These are phyloP conservation scores for Coenonympha glycerion DNA, from an alignment of 2,888 invertebrate genomes.

Conservation along the genomic window DNA sequence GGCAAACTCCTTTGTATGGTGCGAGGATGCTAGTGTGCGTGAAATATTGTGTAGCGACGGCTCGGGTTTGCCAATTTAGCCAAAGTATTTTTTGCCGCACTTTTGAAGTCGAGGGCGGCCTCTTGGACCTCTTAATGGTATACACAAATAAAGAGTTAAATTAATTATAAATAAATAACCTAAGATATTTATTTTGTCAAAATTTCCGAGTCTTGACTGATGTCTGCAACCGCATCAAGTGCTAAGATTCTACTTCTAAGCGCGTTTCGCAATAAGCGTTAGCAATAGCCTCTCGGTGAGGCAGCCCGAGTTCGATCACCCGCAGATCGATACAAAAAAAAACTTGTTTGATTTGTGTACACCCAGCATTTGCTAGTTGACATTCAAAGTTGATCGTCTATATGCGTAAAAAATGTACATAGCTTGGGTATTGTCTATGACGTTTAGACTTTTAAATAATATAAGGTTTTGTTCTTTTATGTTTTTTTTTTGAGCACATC, in stretches of 20 bases:
- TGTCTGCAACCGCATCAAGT: conserved; percentile 31
- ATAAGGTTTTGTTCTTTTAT: no score
- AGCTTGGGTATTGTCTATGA: conserved; percentile 9
- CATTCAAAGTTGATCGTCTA: conserved; percentile 23
- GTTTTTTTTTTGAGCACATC: no score
- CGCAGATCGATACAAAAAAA: conserved; percentile 31
- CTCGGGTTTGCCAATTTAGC: no score
- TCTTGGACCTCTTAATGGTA: no score
- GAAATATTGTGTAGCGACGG: no score
- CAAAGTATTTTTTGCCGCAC: no score
- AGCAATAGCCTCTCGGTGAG: conserved; percentile 28
- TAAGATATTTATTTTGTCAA: no score
- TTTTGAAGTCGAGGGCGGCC: no score
- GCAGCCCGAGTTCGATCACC: conserved; percentile 35
- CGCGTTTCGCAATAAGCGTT: conserved; percentile 29
- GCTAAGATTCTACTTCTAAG: conserved; percentile 29
- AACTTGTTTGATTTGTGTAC: conserved; percentile 34
- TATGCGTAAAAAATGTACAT: conserved; percentile 14
- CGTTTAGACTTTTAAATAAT: not conserved
- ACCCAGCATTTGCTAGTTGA: conserved; percentile 30
- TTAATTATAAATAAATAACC: no score
- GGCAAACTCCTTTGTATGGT: no score
- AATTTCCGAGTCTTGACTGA: conserved; percentile 1
- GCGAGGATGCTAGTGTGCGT: no score
- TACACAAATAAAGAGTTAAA: no score